Base-by-base conservation (phyloP, 2,888 invertebrate species). In the Strigamia transsilvanica region DNA sequence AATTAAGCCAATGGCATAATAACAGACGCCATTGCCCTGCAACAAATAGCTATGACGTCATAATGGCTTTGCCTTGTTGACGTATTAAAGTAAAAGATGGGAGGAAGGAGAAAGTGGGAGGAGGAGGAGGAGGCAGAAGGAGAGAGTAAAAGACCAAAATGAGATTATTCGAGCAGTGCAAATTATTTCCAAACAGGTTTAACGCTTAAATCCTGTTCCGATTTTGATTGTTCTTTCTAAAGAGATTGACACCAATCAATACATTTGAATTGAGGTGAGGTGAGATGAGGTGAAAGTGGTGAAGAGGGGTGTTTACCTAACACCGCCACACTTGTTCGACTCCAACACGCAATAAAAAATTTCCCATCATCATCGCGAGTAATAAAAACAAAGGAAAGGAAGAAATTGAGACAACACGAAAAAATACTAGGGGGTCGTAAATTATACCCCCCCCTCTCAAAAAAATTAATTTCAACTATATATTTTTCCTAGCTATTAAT, bases 231-330 rank as follows among this genome's bases (percentile, higher is more conserved):
- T 73, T 73, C 73, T 32, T 73, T 73, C 73, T 73, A 73, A 73
- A 73, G 27, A 73, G 73, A 73, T 73, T 73, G 73, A 73, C 73
- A 73, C 73, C 73, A 73, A 73, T 73, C 73, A 73, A 73, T 73
- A 73, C 56, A 56, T 56, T 56, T 56, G 56, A 56, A 56, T 56
- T 56, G 21, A 56, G 56, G 56, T 56, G 56, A 56, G 56, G 56
- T 56, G 56, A 56, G 56, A 56, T 56, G 56, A 56, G 56, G 56
- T 56, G 56, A 56, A 56, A 56, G 56, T 56, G 56, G 56, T 56
- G 56, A 56, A 56, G 56, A 56, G 18, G 56, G 56, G 56, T 56
- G 56, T 56, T 56, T 56, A 56, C 56, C 56, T 56, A 56, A 56
- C 56, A 18, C 56, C 18, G 56, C 56, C 56, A 56, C 56, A 56